Evolutionary conservation across 2,113 vertebrate genomes (phyloP).

Genomic region (Corythornis madagascariensis): DNA sequence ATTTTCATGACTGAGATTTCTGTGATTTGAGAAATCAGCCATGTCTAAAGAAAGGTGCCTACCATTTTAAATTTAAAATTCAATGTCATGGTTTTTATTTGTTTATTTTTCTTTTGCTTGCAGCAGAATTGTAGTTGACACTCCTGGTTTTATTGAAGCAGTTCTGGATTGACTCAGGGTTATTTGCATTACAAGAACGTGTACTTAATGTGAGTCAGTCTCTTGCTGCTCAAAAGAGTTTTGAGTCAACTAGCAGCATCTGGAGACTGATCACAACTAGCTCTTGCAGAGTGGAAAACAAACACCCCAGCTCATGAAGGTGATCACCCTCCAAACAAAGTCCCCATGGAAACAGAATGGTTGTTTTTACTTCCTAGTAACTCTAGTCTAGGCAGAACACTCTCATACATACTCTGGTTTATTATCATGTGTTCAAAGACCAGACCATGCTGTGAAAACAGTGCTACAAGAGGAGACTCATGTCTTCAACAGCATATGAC

Average conservation of each 20-base stretch:
- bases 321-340: background rate
- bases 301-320: background rate
- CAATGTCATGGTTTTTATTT: background rate
- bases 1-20: background rate
- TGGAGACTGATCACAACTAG: background rate
- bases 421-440: background rate
- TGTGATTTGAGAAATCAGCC: background rate
- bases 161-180: background rate
- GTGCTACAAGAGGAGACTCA: background rate
- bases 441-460: background rate
- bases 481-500: rapidly evolving
- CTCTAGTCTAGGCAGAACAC: background rate
- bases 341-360: background rate
- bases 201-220: background rate
- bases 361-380: background rate
- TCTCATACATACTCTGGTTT: background rate
- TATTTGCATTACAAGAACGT: background rate
- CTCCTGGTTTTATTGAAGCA: background rate
- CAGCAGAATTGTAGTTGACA: background rate
- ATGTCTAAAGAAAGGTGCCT: background rate
- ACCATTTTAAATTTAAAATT: background rate
- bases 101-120: background rate
- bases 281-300: background rate
- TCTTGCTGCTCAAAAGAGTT: background rate
- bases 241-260: background rate